Conservation (phyloP, 2,888 invertebrate species). For the Piscicola geometra region DNA sequence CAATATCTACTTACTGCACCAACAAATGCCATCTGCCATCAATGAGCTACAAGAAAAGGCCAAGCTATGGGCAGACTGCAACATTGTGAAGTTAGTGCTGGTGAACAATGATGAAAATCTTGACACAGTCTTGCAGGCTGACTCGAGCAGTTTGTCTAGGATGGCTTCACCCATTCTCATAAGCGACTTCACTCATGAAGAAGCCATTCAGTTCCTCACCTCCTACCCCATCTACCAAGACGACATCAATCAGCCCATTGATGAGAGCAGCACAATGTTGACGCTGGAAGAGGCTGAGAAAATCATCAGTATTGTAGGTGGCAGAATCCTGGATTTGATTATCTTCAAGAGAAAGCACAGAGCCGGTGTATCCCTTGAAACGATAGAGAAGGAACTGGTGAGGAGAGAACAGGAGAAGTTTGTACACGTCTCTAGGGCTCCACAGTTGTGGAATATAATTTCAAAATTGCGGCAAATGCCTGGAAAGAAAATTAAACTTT, state of each 20-base stretch:
- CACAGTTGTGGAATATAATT: conserved; percentile 34
- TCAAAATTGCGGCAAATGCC: conserved; percentile 30
- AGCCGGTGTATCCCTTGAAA: conserved; percentile 31
- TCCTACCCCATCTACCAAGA: conserved; percentile 25
- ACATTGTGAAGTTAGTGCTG: conserved; percentile 43
- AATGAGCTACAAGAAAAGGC: conserved; percentile 43
- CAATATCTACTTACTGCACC: conserved; percentile 34
- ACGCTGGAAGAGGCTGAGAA: conserved; percentile 34
- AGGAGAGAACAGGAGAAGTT: conserved; percentile 42
- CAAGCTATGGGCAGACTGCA: conserved; percentile 45
- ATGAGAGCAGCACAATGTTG: conserved; percentile 17
- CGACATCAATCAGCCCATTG: not conserved
- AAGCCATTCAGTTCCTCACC: conserved; percentile 38
- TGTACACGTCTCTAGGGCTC: conserved; percentile 33
- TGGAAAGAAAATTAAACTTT: conserved; percentile 31
- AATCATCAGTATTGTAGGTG: conserved; percentile 39
- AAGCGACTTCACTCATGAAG: conserved; percentile 37
- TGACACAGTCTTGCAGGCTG: conserved; percentile 36
- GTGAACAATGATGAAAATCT: conserved; percentile 40
- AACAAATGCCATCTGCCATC: conserved; percentile 38
- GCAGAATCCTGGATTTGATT: conserved; percentile 40
- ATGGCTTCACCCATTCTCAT: conserved; percentile 40
- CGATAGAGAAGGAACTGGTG: conserved; percentile 28
- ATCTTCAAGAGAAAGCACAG: conserved; percentile 37
- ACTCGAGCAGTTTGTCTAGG: conserved; percentile 42